Conservation (phyloP, 2,888 invertebrate genomes). For the Scaptodrosophila latifasciaeformis region DNA sequence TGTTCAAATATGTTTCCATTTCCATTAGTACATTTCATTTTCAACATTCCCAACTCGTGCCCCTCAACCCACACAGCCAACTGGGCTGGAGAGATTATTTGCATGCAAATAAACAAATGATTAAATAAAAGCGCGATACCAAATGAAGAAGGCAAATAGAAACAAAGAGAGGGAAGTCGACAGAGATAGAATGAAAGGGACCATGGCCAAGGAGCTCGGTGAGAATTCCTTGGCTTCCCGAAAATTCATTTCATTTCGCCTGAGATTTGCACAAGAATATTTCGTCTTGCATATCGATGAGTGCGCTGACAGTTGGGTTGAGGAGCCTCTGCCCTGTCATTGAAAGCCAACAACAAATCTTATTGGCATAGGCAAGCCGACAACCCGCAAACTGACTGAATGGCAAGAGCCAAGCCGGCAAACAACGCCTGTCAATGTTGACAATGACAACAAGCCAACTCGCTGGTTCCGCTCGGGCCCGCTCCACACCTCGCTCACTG, state of each 20-base stretch:
- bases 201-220: no score
- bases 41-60: conserved; percentile 10
- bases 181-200: no score
- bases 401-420: not conserved
- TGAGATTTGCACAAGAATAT: no score
- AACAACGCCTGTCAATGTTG: conserved; percentile 47
- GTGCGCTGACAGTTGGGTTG: conserved; percentile 10
- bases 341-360: no score
- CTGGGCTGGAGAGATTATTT: conserved; percentile 17
- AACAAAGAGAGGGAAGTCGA: not conserved
- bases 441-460: conserved; percentile 39
- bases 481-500: conserved; percentile 6
- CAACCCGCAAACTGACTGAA: not conserved
- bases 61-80: no score
- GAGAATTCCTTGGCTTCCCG: not conserved
- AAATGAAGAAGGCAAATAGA: conserved; percentile 38
- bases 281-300: conserved; percentile 51
- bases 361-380: no score
- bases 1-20: not conserved
- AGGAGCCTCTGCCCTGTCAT: not conserved
- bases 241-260: no score
- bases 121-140: conserved; percentile 42
- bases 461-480: conserved; percentile 6
- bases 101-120: conserved; percentile 50
- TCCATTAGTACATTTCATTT: conserved; percentile 30